Evolutionary conservation across 2,888 invertebrate species (phyloP), one percentile per base, ranked within the genome.

Genomic region (Drosophila paucipuncta): DNA sequence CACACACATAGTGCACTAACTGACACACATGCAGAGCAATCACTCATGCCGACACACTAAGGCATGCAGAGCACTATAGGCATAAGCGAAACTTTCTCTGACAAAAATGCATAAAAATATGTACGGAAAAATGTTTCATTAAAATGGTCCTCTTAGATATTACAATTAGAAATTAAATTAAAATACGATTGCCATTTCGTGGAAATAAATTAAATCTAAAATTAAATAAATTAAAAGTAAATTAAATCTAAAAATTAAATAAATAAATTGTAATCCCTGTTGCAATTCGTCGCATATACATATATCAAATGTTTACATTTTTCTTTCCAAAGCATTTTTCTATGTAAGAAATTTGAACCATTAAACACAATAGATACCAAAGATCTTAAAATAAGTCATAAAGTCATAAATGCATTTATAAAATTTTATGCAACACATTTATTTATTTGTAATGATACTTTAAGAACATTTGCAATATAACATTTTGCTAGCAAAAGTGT

Each of bases 21-120:
- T 68, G 62, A 73, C 73, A 78, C 77, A 83, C 77, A 73, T 68
- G 69, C 69, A 79, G 62, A 78, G 82, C 85, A 82, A 85, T 85
- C 85, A 85, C 86, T 85, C 85, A 88, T 76, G 78, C 66, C 80
- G 62, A 67, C 73, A 63, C 63, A 33, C 60, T 39, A 35, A 30
- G 52, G 49, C 52, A 37, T 37, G 16, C 4, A 22, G 1, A 31
- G 31, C 39, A 57, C 55, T 13, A 13, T 57, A 1, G 39, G 13
- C 37, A 39, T 4, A 4, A 30, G 13, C 13, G 2, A 13, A n/a
- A n/a, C 13, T 28, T 55, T 37, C 7, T 6, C 35, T 18, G 16
- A 18, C 28, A 37, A 55, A 55, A 55, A 37, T 11, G 0, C 25
- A 47, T 9, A 1, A 4, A 2, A 25, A 25, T 25, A 25, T 47